A percentile compares a stretch with the other conserved stretches of the same genome.
Conservation (phyloP, 2,113 vertebrate genomes). For the Ranitomeya variabilis region DNA sequence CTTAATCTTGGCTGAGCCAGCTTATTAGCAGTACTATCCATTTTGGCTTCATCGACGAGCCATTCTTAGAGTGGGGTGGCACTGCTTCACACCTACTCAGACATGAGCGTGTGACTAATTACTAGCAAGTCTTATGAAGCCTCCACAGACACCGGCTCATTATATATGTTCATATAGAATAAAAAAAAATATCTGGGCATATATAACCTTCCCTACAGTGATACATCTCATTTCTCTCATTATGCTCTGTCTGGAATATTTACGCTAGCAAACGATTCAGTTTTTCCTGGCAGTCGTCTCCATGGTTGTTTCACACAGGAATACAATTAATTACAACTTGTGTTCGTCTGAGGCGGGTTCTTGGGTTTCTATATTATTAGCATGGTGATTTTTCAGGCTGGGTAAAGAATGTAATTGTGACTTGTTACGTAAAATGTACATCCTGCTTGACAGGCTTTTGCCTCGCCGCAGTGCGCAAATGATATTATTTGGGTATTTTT, state of each 20-base stretch:
- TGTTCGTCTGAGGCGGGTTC: constrained; percentile 55
- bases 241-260: constrained; percentile 59
- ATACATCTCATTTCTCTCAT: constrained; percentile 52
- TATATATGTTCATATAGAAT: constrained; percentile 44
- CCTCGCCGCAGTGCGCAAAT: constrained; percentile 26
- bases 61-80: constrained; percentile 31
- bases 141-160: constrained; percentile 24
- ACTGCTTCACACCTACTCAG: constrained; percentile 42
- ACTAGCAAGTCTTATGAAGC: constrained; percentile 28
- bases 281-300: constrained; percentile 62
- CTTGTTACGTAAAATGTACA: constrained; percentile 56
- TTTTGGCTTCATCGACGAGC: constrained; percentile 6
- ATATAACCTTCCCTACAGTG: constrained; percentile 24
- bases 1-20: constrained; percentile 9
- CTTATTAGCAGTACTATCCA: constrained; percentile 9
- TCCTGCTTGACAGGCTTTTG: constrained; percentile 46
- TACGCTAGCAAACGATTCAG: constrained; percentile 61
- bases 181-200: constrained; percentile 15
- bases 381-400: constrained; percentile 54
- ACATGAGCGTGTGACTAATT: constrained; percentile 34
- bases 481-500: constrained; percentile 54
- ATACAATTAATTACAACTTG: constrained; percentile 60
- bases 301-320: constrained; percentile 58
- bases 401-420: constrained; percentile 58
- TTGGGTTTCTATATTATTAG: constrained; percentile 55